Base-by-base conservation (phyloP, 2,113 vertebrate species). In the Peucedramus taeniatus region DNA sequence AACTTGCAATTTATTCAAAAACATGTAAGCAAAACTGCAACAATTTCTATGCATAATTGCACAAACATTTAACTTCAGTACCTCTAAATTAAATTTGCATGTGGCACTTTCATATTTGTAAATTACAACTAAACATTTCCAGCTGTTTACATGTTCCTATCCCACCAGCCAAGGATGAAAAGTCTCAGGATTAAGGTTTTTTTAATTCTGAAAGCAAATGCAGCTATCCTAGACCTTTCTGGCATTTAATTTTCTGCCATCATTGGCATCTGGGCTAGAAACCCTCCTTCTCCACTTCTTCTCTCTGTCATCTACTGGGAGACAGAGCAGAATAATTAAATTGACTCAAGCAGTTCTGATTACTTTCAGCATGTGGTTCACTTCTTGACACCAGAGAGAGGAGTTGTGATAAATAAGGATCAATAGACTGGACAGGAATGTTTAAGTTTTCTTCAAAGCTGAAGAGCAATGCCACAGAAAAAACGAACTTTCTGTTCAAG, bases 131-230 rank as follows among this genome's bases (percentile, higher is more conserved):
- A 53, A 87, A 31, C 11, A 61, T 44, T 87, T 78, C 60, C 28
- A 45, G 33, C 27, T 37, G 13, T 68, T 68, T 28, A 35, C 1
- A 5, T 49, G 26, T 51, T 91, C n/a, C 59, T 61, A 57, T 2
- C 6, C 19, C 12, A 70, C 11, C 2, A 91, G 57, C 61, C 80
- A 95, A 93, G 89, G 68, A 90, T 92, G 74, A 95, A 93, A 88
- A 95, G 72, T 69, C 66, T 76, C 53, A 61, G 23, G 35, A 89
- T 66, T 11, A 94, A 86, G 42, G 44, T 11, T 30, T 49, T 72
- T 94, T 75, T 22, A 96, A 91, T 83, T 94, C 77, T 89, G 90
- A 68, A 96, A 97, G 80, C 92, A 96, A 94, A 97, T 96, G 75
- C 19, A 17, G 10, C 72, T 91, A 78, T 69, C 49, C 71, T 68